Conservation (phyloP, 2,797 vertebrate species). For the Acrossocheilus fasciatus region DNA sequence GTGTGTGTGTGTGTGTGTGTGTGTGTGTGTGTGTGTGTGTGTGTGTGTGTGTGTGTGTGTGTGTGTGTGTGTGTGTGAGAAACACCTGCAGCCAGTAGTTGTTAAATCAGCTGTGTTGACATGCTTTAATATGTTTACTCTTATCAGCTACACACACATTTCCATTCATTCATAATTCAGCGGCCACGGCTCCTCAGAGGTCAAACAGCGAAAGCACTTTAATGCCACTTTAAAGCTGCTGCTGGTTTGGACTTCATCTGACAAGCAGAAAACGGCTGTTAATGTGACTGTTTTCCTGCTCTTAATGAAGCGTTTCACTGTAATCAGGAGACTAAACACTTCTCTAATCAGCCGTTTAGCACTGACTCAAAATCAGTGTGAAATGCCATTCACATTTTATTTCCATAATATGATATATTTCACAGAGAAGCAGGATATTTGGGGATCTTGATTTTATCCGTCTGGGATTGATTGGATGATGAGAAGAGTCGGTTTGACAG, state of each 20-base stretch:
- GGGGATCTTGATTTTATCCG: background rate
- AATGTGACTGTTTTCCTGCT: background rate
- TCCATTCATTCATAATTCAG: conserved; percentile 25
- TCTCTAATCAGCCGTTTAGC: background rate
- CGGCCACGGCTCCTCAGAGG: background rate
- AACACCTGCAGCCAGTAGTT: conserved; percentile 4
- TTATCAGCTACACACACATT: conserved; percentile 34
- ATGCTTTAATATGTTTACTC: conserved; percentile 19
- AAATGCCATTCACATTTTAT: background rate
- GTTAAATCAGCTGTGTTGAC: conserved; percentile 25
- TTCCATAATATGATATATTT: background rate
- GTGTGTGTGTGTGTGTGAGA: background rate
- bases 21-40: too few relatives aligned
- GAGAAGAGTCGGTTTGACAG: background rate
- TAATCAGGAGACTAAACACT: conserved; percentile 2
- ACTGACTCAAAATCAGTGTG: background rate
- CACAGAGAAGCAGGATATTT: background rate
- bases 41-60: too few relatives aligned
- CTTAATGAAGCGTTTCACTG: conserved; percentile 2
- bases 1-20: too few relatives aligned
- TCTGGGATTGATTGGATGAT: conserved; percentile 1
- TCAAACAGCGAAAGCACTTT: background rate
- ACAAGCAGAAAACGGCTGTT: background rate
- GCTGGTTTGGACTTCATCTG: conserved; percentile 20
- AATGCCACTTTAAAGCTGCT: background rate